Evolutionary conservation across 2,888 invertebrate genomes (phyloP).

Genomic region (Zaprionus bogoriensis): DNA sequence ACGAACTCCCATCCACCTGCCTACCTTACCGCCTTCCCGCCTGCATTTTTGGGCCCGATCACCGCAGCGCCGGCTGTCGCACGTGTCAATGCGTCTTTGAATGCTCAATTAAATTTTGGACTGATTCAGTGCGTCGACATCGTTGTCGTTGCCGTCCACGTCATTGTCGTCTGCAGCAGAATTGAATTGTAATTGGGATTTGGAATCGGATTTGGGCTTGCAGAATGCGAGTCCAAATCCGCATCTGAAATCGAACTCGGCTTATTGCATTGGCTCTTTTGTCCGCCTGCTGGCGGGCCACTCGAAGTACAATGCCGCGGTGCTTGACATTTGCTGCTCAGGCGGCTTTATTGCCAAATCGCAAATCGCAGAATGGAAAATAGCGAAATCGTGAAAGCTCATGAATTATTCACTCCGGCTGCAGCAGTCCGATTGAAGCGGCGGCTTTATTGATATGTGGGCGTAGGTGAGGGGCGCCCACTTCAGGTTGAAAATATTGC

Average conservation of each 20-base stretch:
- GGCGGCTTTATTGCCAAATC: constrained; percentile 16
- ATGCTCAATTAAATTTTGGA: constrained; percentile 79
- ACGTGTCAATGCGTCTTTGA: constrained; percentile 74
- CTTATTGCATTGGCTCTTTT: constrained; percentile 52
- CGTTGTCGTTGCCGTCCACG: background rate
- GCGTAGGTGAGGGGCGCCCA: constrained; percentile 12
- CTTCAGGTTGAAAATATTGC: constrained; percentile 48
- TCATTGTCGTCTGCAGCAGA: constrained; percentile 22
- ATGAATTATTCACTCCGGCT: constrained; percentile 47
- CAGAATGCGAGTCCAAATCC: background rate
- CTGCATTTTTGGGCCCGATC: constrained; percentile 24
- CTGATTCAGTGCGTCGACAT: constrained; percentile 36
- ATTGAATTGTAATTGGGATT: constrained; percentile 76
- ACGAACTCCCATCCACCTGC: background rate
- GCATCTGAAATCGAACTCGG: constrained; percentile 3
- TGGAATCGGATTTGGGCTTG: background rate
- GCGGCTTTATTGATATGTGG: constrained; percentile 25
- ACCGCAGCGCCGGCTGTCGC: constrained; percentile 30
- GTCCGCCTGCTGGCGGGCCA: constrained; percentile 35
- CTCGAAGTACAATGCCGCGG: constrained; percentile 7
- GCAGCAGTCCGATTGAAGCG: constrained; percentile 8
- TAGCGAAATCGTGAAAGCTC: constrained; percentile 13
- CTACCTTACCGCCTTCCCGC: background rate
- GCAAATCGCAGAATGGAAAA: constrained; percentile 18
- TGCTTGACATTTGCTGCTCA: constrained; percentile 31